Base-by-base conservation (phyloP, 1,140 invertebrate genomes). In the Cheumatopsyche charites region DNA sequence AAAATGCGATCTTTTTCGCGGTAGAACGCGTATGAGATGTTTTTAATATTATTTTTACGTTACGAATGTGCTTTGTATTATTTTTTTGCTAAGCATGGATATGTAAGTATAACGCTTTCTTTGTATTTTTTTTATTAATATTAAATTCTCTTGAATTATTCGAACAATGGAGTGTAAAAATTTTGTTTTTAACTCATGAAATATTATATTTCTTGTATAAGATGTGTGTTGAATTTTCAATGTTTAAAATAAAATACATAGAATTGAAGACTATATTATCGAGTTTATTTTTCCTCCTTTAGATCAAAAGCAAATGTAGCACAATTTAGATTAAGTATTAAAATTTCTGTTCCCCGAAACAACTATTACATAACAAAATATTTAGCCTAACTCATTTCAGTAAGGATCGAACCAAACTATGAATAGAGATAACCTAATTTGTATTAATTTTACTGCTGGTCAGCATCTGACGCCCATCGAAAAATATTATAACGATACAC, bases 351-450 rank as follows among this genome's bases (percentile, higher is more conserved):
- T 36, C 9, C 29, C 29, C 1, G 13, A 47, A 47, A 6, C 21
- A 23, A 36, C 29, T 4, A 36, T 9, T 9, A 36, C 9, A 36
- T 36, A 3, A 3, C 3, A 36, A 36, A 36, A 36, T 36, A 36
- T 36, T 36, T 9, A 4, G 3, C 29, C 29, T 4, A 3, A 36
- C 29, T 9, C 29, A 36, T n/a, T n/a, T n/a, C 29, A 3, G 21
- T 58, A 58, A 58, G 55, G 55, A 58, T 12, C 17, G 55, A 58
- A 58, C 55, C 17, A 23, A 58, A 23, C 17, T 19, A 58, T 58
- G 55, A 23, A 58, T 58, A 58, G 55, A 58, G 55, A 58, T 58
- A 58, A 25, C 55, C 55, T n/a, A 58, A 17, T 58, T 58, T 58
- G 55, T 17, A 58, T 58, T 58, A 58, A 58, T 58, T 58, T 25